Base-by-base conservation (phyloP, 64 coral and sea anemone species). In the Acropora yongei region DNA sequence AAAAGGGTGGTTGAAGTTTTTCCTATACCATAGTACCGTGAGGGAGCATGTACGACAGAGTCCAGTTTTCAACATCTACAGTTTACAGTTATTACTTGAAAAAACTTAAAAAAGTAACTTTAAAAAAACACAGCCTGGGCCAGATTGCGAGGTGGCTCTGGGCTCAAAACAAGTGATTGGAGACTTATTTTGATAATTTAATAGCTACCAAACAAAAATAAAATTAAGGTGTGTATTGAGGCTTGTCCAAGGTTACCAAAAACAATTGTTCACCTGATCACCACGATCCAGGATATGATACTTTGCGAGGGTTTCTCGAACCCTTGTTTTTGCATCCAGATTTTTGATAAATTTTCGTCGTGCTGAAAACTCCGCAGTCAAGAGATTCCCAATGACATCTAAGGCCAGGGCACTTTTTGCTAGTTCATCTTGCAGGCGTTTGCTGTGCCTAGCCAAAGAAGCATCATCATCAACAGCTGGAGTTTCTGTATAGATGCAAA, bases 401-500 rank as follows among this genome's bases (percentile, higher is more conserved):
- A 43, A 41, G 40, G 42, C 11, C 9, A 43, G 41, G 9, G 11
- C 20, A 75, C 72, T 12, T 75, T 75, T 75, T 10, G 1, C 6
- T 4, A 75, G 40, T 43, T 75, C 72, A 43, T 75, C 72, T 75
- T 75, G 72, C 2, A 75, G 41, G 72, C 1, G 68, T 72, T 72
- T 72, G 40, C 68, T 41, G 68, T 72, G 68, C 68, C 68, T 72
- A 4, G 68, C 68, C 68, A 72, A 0, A 72, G 68, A 72, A 4
- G 68, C 68, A 72, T 72, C 68, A 72, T 72, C 68, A 72, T 72
- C 68, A 72, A 72, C 68, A 72, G 18, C 68, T 72, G 68, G 18
- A 39, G 18, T 72, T 72, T 4, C 68, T 72, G 68, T 72, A 72
- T 4, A 30, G 30, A 72, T 18, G 6, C 3, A 72, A 72, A 72